Percentiles rank a stretch among this genome's conserved stretches.
These are phyloP conservation scores for Spodoptera picta DNA, from an alignment of 2,888 invertebrate species.

Conservation along the genomic window DNA sequence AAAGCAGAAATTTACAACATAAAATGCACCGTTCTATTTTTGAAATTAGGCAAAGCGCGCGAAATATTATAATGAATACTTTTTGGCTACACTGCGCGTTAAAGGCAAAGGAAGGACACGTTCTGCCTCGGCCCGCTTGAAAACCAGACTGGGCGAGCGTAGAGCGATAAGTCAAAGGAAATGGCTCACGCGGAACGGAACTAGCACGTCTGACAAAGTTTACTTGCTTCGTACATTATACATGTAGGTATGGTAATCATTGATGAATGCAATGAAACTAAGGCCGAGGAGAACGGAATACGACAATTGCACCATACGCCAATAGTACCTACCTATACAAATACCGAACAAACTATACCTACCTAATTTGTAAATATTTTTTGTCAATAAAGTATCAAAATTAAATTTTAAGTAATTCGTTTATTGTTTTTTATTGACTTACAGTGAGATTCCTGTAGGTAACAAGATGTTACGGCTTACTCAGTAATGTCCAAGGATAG, in stretches of 20 bases:
- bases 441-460: too few relatives aligned
- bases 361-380: too few relatives aligned
- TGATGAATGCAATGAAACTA: conserved; percentile 18
- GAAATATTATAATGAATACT: conserved; percentile 6
- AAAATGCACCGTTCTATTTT: conserved; percentile 24
- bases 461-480: too few relatives aligned
- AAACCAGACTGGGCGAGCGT: conserved; percentile 70
- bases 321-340: too few relatives aligned
- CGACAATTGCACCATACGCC: too few relatives aligned
- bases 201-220: conserved; percentile 49
- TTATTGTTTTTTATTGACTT: too few relatives aligned
- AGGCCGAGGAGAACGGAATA: not conserved
- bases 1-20: too few relatives aligned
- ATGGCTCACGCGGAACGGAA: conserved; percentile 67
- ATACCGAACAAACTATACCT: too few relatives aligned
- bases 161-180: conserved; percentile 65
- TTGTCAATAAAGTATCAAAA: too few relatives aligned
- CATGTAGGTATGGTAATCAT: conserved; percentile 6
- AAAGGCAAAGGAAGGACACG: conserved; percentile 55
- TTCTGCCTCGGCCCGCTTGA: conserved; percentile 66
- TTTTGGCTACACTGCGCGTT: conserved; percentile 15
- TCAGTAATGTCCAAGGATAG: too few relatives aligned
- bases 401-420: too few relatives aligned
- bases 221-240: conserved; percentile 30
- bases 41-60: conserved; percentile 34